Evolutionary conservation across 2,888 invertebrate genomes (phyloP).

Genomic region (Drosophila colorata): DNA sequence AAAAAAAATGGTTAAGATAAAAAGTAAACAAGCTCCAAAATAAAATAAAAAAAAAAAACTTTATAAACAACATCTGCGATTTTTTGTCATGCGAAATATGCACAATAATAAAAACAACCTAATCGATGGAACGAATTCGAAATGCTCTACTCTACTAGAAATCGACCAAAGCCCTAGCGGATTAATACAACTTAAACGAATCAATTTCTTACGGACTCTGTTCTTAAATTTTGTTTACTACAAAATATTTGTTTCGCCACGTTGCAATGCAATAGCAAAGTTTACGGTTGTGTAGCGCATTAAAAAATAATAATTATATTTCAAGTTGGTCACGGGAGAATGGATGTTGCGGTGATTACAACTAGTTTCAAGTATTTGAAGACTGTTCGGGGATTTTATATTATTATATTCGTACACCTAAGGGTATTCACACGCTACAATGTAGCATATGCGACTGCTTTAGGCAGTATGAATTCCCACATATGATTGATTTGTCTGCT

Average conservation of each 20-base stretch:
- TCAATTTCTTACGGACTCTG: background rate
- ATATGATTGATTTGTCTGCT: conserved; percentile 16
- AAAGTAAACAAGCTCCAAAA: conserved; percentile 51
- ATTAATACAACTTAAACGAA: conserved; percentile 10
- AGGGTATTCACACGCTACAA: conserved; percentile 35
- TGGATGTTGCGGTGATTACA: conserved; percentile 40
- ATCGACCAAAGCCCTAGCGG: background rate
- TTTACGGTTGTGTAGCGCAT: conserved; percentile 1
- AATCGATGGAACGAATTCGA: conserved; percentile 11
- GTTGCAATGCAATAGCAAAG: background rate
- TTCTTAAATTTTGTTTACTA: background rate
- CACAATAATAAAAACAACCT: conserved; percentile 7
- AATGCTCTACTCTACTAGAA: conserved; percentile 16
- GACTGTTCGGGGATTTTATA: conserved; percentile 35
- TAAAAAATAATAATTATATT: conserved; percentile 21
- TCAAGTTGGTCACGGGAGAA: conserved; percentile 58
- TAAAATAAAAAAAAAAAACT: conserved; percentile 39
- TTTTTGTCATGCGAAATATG: conserved; percentile 38
- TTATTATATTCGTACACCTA: conserved; percentile 1
- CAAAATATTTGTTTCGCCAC: background rate
- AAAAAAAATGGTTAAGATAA: conserved; percentile 23
- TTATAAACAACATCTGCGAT: conserved; percentile 3
- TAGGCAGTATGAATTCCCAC: background rate
- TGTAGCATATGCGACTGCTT: background rate
- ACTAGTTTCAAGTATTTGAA: conserved; percentile 24